Conservation (phyloP, 92 coral and sea anemone genomes). For the Meandrina meandrites region DNA sequence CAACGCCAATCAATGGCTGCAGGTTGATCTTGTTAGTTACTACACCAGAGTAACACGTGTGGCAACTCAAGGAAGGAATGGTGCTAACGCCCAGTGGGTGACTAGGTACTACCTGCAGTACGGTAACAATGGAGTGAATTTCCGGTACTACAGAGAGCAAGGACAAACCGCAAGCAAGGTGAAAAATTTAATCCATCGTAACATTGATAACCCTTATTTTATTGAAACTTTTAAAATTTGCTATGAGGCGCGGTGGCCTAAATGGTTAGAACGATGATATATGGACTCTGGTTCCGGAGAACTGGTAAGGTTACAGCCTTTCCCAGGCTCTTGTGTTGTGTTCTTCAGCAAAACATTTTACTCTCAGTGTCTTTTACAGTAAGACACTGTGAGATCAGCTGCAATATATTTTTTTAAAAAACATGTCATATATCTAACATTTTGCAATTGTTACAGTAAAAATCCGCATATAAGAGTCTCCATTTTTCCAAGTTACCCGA, state of each 20-base stretch:
- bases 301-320: too few relatives aligned
- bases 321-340: background rate
- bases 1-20: background rate
- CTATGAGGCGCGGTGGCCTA: background rate
- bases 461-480: too few relatives aligned
- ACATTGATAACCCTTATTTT: background rate
- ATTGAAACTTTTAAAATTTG: background rate
- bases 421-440: too few relatives aligned
- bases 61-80: background rate
- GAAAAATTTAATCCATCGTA: background rate
- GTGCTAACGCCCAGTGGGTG: background rate
- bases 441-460: too few relatives aligned
- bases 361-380: too few relatives aligned
- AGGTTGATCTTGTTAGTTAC: background rate
- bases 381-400: too few relatives aligned
- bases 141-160: background rate
- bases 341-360: background rate
- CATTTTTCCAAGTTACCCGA: too few relatives aligned
- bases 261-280: background rate
- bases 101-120: background rate
- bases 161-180: conserved; percentile 1
- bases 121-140: background rate
- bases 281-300: background rate
- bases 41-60: background rate
- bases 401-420: too few relatives aligned